Base-by-base conservation (phyloP, 1,140 invertebrate genomes). In the Sycophila sp. region DNA sequence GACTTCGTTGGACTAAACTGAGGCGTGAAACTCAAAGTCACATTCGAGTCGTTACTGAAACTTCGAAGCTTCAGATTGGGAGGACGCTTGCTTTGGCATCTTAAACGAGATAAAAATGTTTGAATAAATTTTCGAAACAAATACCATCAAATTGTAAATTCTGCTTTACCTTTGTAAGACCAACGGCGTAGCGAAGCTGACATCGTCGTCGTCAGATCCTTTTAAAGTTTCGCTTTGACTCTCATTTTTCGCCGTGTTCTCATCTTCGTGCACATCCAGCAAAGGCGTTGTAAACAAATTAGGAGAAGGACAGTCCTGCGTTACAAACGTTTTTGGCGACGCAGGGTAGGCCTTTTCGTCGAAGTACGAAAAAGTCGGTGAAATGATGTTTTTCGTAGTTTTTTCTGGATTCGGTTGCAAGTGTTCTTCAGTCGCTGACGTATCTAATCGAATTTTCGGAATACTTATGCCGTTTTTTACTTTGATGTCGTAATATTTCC, bases 1-100 rank as follows among this genome's bases (percentile, higher is more conserved):
- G 82, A 79, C 49, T 77, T 77, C 11, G 75, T 55, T 22, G 84
- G 73, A 73, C 74, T 78, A 59, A 78, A 85, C 60, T 85, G 75
- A 11, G 78, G 79, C 28, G 67, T 71, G 40, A 80, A 82, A 51
- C 73, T 78, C 7, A 84, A 71, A 24, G 77, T 78, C 11, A 22
- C 15, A 51, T 83, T 73, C 32, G 73, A 73, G 65, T 79, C 75
- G 13, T 75, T 45, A 40, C 64, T 67, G 58, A 15, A 45, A 30
- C 36, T 64, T 60, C 28, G 68, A 22, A 82, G 63, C 15, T 75
- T 59, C 26, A 82, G 66, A 66, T 83, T 75, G 45, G 73, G 71
- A 42, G 80, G 78, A 17, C 76, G 81, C 55, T 69, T 69, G 22
- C 59, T 72, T 49, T 77, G 73, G 7, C 75, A 76, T 72, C 80